These are phyloP conservation scores for Vulpes lagopus DNA, from an alignment of 2,113 vertebrate species.

Conservation along the genomic window DNA sequence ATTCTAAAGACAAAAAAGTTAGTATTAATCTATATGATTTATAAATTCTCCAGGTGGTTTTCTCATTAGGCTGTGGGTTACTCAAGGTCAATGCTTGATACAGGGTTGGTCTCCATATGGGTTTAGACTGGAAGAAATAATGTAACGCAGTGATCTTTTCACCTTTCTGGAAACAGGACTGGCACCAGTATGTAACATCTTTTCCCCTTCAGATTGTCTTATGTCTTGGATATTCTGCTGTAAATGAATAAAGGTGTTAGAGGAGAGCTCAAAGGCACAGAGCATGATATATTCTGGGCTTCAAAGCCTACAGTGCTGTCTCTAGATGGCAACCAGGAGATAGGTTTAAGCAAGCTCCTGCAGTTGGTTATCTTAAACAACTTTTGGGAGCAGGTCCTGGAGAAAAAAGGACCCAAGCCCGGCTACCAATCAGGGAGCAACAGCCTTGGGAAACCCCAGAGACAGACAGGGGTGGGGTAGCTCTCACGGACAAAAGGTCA, in stretches of 20 bases:
- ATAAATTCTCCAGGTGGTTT: not conserved
- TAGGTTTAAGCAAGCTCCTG: not conserved
- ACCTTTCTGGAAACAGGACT: not conserved
- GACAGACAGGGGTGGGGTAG: not conserved
- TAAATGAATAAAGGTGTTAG: not conserved
- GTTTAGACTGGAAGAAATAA: not conserved
- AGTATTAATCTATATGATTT: not conserved
- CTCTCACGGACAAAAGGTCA: conserved; percentile 42
- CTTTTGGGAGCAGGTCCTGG: not conserved
- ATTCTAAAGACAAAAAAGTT: not conserved
- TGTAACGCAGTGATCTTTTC: not conserved
- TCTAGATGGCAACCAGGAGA: not conserved
- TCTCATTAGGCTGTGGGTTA: not conserved
- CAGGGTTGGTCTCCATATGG: not conserved
- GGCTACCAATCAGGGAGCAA: not conserved
- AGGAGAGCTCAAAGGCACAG: not conserved
- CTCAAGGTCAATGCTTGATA: not conserved
- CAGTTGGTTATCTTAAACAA: not conserved
- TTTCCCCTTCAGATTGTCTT: not conserved
- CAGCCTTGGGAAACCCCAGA: not conserved
- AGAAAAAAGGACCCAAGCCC: not conserved
- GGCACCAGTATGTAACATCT: not conserved
- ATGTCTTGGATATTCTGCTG: not conserved
- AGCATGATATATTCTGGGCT: not conserved
- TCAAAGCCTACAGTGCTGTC: not conserved